phyloP scores from a whole-genome alignment of 2,888 invertebrate genomes.

The Nymphalis urticae region DNA sequence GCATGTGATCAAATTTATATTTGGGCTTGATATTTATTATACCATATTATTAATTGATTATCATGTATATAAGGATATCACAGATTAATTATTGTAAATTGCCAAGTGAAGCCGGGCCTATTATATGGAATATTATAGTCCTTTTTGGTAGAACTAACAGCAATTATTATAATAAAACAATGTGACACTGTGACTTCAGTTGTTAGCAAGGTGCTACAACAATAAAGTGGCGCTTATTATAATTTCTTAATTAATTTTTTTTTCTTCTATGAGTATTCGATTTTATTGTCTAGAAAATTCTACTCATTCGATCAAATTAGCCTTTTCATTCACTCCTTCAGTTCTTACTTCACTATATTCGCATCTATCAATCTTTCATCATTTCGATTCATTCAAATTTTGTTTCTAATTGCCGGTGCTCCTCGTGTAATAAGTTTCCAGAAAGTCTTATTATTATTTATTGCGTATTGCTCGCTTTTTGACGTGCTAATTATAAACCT shows the following conservation, averaged over 20 bases:
- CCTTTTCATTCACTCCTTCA: background rate
- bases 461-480: slow-evolving; percentile 2
- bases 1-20: too few relatives aligned
- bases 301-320: slow-evolving; percentile 21
- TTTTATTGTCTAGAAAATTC: slow-evolving; percentile 29
- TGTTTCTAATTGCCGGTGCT: slow-evolving; percentile 11
- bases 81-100: too few relatives aligned
- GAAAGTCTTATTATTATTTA: slow-evolving; percentile 13
- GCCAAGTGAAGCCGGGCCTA: too few relatives aligned
- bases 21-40: too few relatives aligned
- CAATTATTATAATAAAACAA: too few relatives aligned
- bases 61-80: too few relatives aligned
- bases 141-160: too few relatives aligned
- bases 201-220: too few relatives aligned
- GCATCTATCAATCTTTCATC: background rate
- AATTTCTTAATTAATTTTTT: background rate
- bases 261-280: slow-evolving; percentile 20
- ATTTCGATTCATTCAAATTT: slow-evolving; percentile 18
- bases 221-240: too few relatives aligned
- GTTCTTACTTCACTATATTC: slow-evolving; percentile 1
- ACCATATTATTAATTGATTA: too few relatives aligned
- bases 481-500: slow-evolving; percentile 2
- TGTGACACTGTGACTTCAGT: too few relatives aligned
- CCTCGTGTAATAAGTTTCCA: slow-evolving; percentile 13
- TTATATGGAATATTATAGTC: too few relatives aligned